These are phyloP conservation scores for Cactoblastis cactorum DNA, from an alignment of 2,888 invertebrate genomes.

Conservation along the genomic window DNA sequence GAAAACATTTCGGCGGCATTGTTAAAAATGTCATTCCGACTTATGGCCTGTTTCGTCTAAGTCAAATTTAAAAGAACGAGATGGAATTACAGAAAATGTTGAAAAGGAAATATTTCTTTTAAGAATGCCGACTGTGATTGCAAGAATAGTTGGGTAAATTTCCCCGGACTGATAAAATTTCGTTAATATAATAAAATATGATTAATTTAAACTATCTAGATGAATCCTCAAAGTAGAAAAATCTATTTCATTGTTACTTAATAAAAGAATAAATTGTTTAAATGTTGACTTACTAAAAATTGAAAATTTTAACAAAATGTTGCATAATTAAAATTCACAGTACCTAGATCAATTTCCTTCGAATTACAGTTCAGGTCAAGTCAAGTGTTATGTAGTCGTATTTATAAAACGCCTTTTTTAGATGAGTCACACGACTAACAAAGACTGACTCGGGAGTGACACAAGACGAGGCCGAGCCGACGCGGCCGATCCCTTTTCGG, in stretches of 20 bases:
- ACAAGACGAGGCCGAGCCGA: conserved; percentile 18
- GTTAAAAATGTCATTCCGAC: conserved; percentile 77
- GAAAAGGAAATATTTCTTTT: conserved; percentile 50
- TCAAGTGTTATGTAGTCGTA: too few species aligned
- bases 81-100: conserved; percentile 40
- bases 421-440: conserved; percentile 18
- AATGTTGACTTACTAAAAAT: too few species aligned
- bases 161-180: too few species aligned
- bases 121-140: conserved; percentile 56
- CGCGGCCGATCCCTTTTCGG: conserved; percentile 39
- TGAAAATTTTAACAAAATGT: too few species aligned
- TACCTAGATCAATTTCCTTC: not conserved
- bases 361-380: not conserved
- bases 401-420: conserved; percentile 13
- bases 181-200: too few species aligned
- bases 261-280: too few species aligned
- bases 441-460: conserved; percentile 19
- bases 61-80: conserved; percentile 66
- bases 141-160: not conserved
- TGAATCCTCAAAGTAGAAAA: too few species aligned
- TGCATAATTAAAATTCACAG: too few species aligned
- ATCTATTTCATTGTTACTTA: too few species aligned
- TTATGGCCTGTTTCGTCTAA: conserved; percentile 75
- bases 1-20: conserved; percentile 76
- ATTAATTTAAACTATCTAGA: too few species aligned